A percentile compares a stretch with the other conserved stretches of the same genome.
These are phyloP conservation scores for Strigamia crassipes DNA, from an alignment of 2,888 invertebrate genomes.

Conservation along the genomic window DNA sequence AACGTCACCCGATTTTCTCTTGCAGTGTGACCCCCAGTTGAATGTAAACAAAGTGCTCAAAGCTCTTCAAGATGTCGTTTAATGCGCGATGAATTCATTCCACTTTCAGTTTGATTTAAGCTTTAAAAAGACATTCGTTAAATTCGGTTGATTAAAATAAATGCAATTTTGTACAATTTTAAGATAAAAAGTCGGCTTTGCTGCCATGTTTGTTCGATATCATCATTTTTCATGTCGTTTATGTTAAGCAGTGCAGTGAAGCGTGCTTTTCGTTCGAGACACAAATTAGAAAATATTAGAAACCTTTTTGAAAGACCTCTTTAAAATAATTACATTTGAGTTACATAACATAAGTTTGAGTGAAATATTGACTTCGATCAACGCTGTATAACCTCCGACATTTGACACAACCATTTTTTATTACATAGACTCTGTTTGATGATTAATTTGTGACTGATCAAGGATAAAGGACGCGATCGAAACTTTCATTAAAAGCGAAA, in stretches of 20 bases:
- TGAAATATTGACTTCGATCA: background rate
- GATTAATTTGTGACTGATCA: slow-evolving; percentile 1
- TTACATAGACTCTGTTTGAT: background rate
- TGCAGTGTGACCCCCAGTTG: background rate
- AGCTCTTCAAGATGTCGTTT: background rate
- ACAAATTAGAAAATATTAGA: too few species aligned
- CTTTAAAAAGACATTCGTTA: background rate
- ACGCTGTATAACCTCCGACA: slow-evolving; percentile 1
- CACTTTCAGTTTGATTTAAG: background rate
- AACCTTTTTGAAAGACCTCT: background rate
- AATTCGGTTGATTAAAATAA: too few species aligned
- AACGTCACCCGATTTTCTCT: background rate
- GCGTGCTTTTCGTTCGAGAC: too few species aligned
- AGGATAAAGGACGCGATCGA: background rate
- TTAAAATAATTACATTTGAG: slow-evolving; percentile 22
- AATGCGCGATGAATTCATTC: background rate
- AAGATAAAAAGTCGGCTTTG: too few species aligned
- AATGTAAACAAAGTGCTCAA: background rate
- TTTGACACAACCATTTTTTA: background rate
- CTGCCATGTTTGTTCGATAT: too few species aligned
- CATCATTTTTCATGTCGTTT: too few species aligned
- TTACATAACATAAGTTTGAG: background rate
- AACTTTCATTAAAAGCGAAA: too few species aligned
- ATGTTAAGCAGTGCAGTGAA: too few species aligned
- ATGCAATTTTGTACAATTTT: too few species aligned